Percentiles rank a stretch among this genome's conserved stretches.
These are phyloP conservation scores for Eurystomus gularis DNA, from an alignment of 2,113 vertebrate genomes.

Conservation along the genomic window DNA sequence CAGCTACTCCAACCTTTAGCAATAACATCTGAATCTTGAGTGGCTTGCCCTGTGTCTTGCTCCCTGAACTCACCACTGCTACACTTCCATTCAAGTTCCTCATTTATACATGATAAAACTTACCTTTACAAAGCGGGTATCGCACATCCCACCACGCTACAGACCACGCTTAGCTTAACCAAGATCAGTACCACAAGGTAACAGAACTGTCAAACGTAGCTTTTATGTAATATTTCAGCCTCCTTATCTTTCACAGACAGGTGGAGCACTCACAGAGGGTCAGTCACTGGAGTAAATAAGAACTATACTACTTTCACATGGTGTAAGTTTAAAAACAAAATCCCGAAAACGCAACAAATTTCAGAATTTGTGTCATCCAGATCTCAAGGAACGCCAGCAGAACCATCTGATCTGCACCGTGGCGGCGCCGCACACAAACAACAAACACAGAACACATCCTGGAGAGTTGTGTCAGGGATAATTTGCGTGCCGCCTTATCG, in stretches of 20 bases:
- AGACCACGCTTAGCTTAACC: neutral
- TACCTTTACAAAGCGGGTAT: neutral
- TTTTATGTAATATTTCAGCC: neutral
- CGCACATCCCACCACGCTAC: neutral
- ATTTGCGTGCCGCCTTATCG: slow-evolving; percentile 33
- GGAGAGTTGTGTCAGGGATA: slow-evolving; percentile 4
- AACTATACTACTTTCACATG: neutral
- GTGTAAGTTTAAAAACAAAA: neutral
- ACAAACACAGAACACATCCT: neutral
- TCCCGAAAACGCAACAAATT: neutral
- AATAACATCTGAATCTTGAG: neutral
- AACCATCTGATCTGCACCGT: neutral
- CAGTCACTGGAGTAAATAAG: neutral
- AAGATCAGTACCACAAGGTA: neutral
- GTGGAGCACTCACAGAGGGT: neutral
- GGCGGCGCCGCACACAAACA: neutral
- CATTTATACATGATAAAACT: neutral
- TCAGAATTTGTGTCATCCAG: neutral
- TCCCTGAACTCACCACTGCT: neutral
- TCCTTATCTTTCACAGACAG: neutral
- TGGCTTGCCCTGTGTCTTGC: neutral
- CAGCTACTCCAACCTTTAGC: neutral
- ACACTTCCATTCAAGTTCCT: neutral
- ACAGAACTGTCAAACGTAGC: neutral
- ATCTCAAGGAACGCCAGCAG: neutral